Percentiles rank a stretch among this genome's conserved stretches.
phyloP scores from a whole-genome alignment of 2,888 invertebrate species.

The Oligia latruncula region DNA sequence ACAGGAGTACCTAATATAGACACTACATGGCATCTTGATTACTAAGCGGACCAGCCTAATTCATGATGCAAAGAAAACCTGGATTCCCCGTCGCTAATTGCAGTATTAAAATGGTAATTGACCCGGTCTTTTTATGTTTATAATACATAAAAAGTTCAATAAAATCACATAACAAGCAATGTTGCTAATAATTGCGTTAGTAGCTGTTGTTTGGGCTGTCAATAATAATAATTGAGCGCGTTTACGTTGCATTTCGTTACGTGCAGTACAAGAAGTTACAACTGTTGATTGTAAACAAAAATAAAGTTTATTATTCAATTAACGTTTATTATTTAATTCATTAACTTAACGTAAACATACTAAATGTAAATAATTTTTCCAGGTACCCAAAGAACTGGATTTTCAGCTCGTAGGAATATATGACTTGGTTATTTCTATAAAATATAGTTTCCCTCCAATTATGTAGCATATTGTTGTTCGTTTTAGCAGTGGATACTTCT shows the following conservation, averaged over 20 bases:
- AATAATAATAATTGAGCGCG: slow-evolving; percentile 18
- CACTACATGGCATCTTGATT: slow-evolving; percentile 38
- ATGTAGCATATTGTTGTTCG: neutral
- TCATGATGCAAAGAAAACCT: slow-evolving; percentile 83
- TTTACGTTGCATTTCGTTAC: neutral
- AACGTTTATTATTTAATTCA: neutral
- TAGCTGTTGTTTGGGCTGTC: neutral
- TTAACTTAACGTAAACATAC: neutral
- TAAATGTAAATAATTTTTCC: neutral
- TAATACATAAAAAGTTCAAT: slow-evolving; percentile 25
- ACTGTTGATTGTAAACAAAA: neutral
- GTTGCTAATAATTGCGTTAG: neutral
- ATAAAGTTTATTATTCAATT: neutral
- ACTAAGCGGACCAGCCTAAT: slow-evolving; percentile 5
- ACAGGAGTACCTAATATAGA: slow-evolving; percentile 3
- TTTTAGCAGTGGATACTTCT: neutral
- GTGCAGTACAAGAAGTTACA: neutral
- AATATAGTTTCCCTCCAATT: neutral
- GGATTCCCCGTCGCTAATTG: slow-evolving; percentile 85
- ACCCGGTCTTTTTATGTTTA: slow-evolving; percentile 14
- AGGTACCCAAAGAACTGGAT: neutral
- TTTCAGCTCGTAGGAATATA: neutral
- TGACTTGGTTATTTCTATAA: slow-evolving; percentile 1
- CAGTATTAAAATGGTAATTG: slow-evolving; percentile 86
- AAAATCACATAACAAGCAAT: neutral